These are phyloP conservation scores for Frankliniella intonsa DNA, from an alignment of 2,888 invertebrate species.

Conservation along the genomic window DNA sequence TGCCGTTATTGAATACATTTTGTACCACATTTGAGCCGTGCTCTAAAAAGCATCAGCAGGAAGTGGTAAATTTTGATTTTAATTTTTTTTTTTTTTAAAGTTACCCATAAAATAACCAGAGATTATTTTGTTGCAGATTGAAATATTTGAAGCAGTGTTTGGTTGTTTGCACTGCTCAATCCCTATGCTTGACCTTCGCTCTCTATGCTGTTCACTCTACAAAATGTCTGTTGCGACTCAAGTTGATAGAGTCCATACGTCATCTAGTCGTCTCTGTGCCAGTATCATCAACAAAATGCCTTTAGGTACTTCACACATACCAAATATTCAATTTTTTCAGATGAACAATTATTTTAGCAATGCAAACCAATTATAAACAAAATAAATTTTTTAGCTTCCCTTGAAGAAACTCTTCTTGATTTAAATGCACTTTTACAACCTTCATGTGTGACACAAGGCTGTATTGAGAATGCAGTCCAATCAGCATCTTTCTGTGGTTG, in stretches of 20 bases:
- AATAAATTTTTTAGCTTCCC: too few species aligned
- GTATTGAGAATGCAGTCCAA: not conserved
- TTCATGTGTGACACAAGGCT: too few species aligned
- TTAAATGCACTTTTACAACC: too few species aligned
- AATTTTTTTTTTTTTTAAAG: not conserved
- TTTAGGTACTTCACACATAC: not conserved
- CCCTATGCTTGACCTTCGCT: not conserved
- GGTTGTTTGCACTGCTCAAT: not conserved
- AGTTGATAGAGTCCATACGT: not conserved
- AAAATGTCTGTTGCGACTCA: not conserved
- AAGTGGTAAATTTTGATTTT: not conserved
- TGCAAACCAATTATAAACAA: too few species aligned
- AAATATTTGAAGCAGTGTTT: not conserved
- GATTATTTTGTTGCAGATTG: too few species aligned
- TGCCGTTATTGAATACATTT: too few species aligned
- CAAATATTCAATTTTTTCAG: too few species aligned
- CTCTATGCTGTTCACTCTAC: not conserved
- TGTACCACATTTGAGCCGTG: too few species aligned
- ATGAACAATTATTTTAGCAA: too few species aligned
- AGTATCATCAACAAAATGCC: not conserved
- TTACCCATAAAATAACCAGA: not conserved
- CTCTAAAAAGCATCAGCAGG: too few species aligned
- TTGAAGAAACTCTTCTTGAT: too few species aligned
- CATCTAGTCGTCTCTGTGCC: not conserved
- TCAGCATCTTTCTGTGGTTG: not conserved